Evolutionary conservation across 1,140 invertebrate genomes (phyloP).

Genomic region (Drosophila lacertosa): DNA sequence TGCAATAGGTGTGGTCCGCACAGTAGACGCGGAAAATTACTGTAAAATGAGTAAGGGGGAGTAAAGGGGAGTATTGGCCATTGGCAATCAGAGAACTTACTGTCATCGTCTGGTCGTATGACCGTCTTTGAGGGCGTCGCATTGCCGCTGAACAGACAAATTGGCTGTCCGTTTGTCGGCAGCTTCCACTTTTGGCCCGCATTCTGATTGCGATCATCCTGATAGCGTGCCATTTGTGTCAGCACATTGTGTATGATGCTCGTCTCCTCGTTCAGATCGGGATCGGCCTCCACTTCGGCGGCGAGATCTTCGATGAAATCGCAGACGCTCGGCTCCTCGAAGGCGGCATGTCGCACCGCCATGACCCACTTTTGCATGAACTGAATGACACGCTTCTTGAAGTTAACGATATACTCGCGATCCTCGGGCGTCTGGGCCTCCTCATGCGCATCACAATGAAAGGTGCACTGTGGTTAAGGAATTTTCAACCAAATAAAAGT

Average conservation of each 20-base stretch:
- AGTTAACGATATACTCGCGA: conserved; percentile 89
- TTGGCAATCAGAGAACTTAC: conserved; percentile 85
- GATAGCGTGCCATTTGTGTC: conserved; percentile 86
- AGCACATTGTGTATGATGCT: conserved; percentile 88
- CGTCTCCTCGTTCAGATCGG: conserved; percentile 87
- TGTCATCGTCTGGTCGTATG: conserved; percentile 89
- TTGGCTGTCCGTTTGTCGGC: conserved; percentile 88
- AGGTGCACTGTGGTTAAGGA: conserved; percentile 85
- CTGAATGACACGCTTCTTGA: conserved; percentile 90
- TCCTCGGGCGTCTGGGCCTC: conserved; percentile 85
- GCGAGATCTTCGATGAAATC: conserved; percentile 91
- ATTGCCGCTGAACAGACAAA: conserved; percentile 87
- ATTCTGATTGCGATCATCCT: conserved; percentile 86
- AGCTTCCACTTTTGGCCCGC: conserved; percentile 89
- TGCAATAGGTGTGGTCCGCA: conserved; percentile 94
- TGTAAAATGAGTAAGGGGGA: conserved; percentile 84
- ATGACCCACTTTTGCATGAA: conserved; percentile 92
- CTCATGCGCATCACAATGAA: conserved; percentile 80
- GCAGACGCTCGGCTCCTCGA: conserved; percentile 89
- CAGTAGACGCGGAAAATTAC: conserved; percentile 94
- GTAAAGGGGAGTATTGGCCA: too few relatives aligned
- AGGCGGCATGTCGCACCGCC: conserved; percentile 89
- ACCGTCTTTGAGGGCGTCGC: conserved; percentile 85
- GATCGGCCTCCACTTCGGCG: conserved; percentile 88
- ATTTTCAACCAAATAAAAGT: conserved; percentile 32